Evolutionary conservation across 2,888 invertebrate genomes (phyloP).

Genomic region (Lysandra bellargus): DNA sequence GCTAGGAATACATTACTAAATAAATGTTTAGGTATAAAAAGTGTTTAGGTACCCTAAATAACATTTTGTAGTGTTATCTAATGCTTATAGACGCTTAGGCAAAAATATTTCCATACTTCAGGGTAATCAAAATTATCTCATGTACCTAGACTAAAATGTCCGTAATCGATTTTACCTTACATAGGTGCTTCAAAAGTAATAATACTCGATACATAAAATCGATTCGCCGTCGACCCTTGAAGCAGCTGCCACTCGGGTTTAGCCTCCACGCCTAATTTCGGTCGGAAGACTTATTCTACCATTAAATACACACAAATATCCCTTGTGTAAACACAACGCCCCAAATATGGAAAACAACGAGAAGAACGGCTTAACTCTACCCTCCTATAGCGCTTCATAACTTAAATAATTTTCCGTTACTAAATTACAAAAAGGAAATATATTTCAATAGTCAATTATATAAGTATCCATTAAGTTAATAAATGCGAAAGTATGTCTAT

Average conservation of each 20-base stretch:
- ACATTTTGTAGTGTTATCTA: too few relatives aligned
- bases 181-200: conserved; percentile 3
- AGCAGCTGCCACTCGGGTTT: conserved; percentile 76
- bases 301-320: conserved; percentile 77
- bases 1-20: too few relatives aligned
- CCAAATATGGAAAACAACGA: conserved; percentile 63
- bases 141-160: not conserved
- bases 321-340: conserved; percentile 76
- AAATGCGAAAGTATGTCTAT: too few relatives aligned
- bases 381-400: conserved; percentile 37
- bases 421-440: not conserved
- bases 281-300: conserved; percentile 78
- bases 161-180: not conserved
- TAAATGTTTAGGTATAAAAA: too few relatives aligned
- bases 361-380: conserved; percentile 57
- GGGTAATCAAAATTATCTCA: too few relatives aligned
- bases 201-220: conserved; percentile 43
- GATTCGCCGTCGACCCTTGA: conserved; percentile 45
- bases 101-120: too few relatives aligned
- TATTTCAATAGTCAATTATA: not conserved
- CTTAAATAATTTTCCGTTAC: not conserved
- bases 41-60: too few relatives aligned
- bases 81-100: too few relatives aligned
- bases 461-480: not conserved
- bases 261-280: conserved; percentile 77